Evolutionary conservation across 1,140 invertebrate species (phyloP), one percentile per base, ranked within the genome.

Genomic region (Chionoecetes opilio): DNA sequence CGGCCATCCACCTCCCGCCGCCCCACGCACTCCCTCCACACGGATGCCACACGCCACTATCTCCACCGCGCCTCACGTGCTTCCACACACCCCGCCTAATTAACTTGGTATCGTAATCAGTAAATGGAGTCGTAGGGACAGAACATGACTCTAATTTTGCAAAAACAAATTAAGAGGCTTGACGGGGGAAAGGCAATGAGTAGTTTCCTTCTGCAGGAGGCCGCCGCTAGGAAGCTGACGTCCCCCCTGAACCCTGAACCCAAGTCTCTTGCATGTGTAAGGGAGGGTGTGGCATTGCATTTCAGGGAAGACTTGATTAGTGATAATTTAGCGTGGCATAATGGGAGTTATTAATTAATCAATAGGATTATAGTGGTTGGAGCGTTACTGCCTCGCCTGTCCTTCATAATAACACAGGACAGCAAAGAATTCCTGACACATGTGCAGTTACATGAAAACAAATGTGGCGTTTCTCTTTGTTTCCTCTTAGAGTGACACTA

Each of bases 1-100:
- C 63, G 63, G 63, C 63, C 63, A 75, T 75, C 63, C 63, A 75
- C 63, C 63, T 75, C 63, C 63, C 63, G 26, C 63, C 63, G 41
- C 21, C 63, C 63, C 63, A n/a, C 11, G 0, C 63, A 26, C 11
- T 26, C 21, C 63, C n/a, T 75, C 26, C 63, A 8, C n/a, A 5
- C 21, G 63, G 63, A 26, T 75, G 63, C 63, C 63, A 75, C 63
- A 75, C 63, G n/a, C 63, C 63, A 75, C 63, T n/a, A 75, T 75
- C 63, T 75, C 63, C 63, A 9, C 63, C n/a, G 63, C 63, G 3
- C 63, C 63, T n/a, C 63, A 75, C 63, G 63, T 26, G 63, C 63
- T 26, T 75, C 63, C n/a, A 26, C 63, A 17, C 8, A 5, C 63
- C 63, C n/a, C 26, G 63, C 63, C 63, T n/a, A 75, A 75, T 75